Evolutionary conservation across 2,113 vertebrate species (phyloP).

Genomic region (Siniperca knerii): DNA sequence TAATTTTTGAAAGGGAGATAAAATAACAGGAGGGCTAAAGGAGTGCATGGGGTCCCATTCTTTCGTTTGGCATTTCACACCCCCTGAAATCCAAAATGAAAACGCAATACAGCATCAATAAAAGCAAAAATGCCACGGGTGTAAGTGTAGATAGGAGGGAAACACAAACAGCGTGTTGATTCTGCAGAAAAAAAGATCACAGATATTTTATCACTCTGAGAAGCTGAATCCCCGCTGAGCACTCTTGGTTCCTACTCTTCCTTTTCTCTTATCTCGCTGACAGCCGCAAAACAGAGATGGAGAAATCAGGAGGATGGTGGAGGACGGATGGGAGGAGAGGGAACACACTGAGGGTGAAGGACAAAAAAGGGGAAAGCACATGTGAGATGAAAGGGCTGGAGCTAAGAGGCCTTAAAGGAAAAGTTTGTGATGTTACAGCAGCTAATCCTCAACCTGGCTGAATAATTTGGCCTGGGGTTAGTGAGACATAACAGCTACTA

Average conservation of each 20-base stretch:
- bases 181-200: slow-evolving; percentile 44
- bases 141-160: slow-evolving; percentile 13
- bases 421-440: slow-evolving; percentile 47
- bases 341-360: slow-evolving; percentile 29
- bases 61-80: slow-evolving; percentile 49
- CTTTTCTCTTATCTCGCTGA: slow-evolving; percentile 60
- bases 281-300: slow-evolving; percentile 45
- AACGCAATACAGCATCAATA: slow-evolving; percentile 43
- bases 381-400: slow-evolving; percentile 38
- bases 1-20: slow-evolving; percentile 29
- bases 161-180: slow-evolving; percentile 48
- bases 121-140: slow-evolving; percentile 40
- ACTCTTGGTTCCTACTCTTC: slow-evolving; percentile 19
- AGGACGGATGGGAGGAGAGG: slow-evolving; percentile 38
- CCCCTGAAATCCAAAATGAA: slow-evolving; percentile 50
- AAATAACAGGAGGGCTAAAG: background rate
- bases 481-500: background rate
- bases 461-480: slow-evolving; percentile 17
- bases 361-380: background rate
- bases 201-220: slow-evolving; percentile 46
- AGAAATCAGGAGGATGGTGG: slow-evolving; percentile 28
- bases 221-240: slow-evolving; percentile 51
- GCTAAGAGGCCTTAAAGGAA: slow-evolving; percentile 45
- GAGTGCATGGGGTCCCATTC: slow-evolving; percentile 27
- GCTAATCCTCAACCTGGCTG: slow-evolving; percentile 54